Evolutionary conservation across 2,888 invertebrate species (phyloP).

Genomic region (Lasioglossum vierecki): DNA sequence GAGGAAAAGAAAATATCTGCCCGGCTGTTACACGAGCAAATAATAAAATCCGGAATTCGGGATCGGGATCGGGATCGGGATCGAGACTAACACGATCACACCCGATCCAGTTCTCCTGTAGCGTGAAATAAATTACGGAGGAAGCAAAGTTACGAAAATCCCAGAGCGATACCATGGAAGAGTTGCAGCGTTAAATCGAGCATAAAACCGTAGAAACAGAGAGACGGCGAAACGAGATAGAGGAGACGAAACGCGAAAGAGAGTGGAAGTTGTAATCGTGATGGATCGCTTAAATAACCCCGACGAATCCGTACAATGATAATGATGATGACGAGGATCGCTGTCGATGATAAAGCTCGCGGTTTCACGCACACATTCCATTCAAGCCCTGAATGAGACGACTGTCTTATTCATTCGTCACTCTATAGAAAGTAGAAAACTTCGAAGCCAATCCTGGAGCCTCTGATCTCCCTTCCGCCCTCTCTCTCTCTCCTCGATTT

Average conservation of each 20-base stretch:
- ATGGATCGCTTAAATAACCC: conserved; percentile 19
- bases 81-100: conserved; percentile 10
- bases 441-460: conserved; percentile 54
- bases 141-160: conserved; percentile 34
- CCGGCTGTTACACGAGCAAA: conserved; percentile 28
- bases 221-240: not conserved
- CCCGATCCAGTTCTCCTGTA: not conserved
- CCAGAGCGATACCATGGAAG: conserved; percentile 5
- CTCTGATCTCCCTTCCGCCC: conserved; percentile 13
- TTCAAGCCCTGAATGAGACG: conserved; percentile 74
- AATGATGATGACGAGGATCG: conserved; percentile 41
- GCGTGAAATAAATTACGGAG: conserved; percentile 41
- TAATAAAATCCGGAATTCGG: conserved; percentile 47
- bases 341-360: conserved; percentile 68
- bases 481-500: conserved; percentile 29
- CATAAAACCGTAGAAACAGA: not conserved
- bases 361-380: conserved; percentile 69
- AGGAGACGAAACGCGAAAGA: not conserved
- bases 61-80: conserved; percentile 50
- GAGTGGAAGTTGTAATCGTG: conserved; percentile 5
- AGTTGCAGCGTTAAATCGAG: conserved; percentile 29
- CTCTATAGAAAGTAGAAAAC: conserved; percentile 63
- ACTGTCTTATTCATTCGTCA: conserved; percentile 77
- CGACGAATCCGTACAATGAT: conserved; percentile 59
- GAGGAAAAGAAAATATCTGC: conserved; percentile 33